Base-by-base conservation (phyloP, 2,113 vertebrate species). In the Dicerorhinus sumatrensis region DNA sequence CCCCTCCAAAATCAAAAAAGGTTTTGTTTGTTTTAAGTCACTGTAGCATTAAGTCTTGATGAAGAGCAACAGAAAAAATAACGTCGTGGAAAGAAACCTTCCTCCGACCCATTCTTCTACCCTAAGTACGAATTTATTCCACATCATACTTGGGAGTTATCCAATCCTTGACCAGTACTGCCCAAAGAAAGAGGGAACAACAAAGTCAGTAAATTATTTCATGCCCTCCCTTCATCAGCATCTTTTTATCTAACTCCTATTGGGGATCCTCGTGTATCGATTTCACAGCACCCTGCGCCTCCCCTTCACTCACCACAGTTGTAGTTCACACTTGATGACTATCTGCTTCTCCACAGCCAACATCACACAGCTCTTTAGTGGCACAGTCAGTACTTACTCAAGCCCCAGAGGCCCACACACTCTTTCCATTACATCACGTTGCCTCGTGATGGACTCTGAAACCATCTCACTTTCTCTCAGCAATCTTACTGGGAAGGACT, bases 1-100 rank as follows among this genome's bases (percentile, higher is more conserved):
- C 63, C 27, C 16, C 60, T 6, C 39, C 33, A 58, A 3, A 51
- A 8, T 72, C 14, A 58, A 0, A 51, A n/a, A 91, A 65, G 17
- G 8, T 92, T 72, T 65, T 73, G 31, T 80, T 69, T 75, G 42
- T 81, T 54, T 97, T 89, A 82, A 92, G 58, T 86, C 58, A 88
- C 72, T 18, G 12, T 8, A 70, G 54, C 58, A 70, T 29, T 88
- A 65, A 36, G 42, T 95, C 58, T 60, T 79, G 27, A 83, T 16
- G 62, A 11, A 81, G 21, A 95, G 21, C 17, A 84, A 70, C 2
- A 83, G 51, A 54, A 89, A 82, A 89, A 85, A 72, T 18, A 77
- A 88, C 6, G 27, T 27, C 8, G 10, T 36, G 54, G 33, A 80
- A 88, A 84, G 51, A 16, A 90, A 39, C 2, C 62, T 51, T 58